Percentiles rank a stretch among this genome's conserved stretches.
Evolutionary conservation across 2,888 invertebrate species (phyloP).

Genomic region (Eudasyphora cyanicolor): DNA sequence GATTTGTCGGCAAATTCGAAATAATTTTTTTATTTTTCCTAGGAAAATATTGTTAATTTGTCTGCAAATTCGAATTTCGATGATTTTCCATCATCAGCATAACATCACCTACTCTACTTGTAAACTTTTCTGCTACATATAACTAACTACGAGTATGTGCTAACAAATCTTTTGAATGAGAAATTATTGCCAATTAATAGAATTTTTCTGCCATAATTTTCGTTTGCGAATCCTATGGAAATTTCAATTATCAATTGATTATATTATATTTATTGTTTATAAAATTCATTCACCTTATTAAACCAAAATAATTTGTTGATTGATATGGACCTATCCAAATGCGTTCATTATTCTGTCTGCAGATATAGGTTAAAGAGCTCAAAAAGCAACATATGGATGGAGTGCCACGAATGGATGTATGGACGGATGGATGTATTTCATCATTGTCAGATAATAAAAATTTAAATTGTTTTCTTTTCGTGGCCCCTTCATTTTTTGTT

Average conservation of each 20-base stretch:
- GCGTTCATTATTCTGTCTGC: neutral
- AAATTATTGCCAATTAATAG: too few relatives aligned
- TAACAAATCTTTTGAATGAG: too few relatives aligned
- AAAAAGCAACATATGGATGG: neutral
- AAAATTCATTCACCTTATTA: neutral
- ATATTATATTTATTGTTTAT: neutral
- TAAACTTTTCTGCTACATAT: too few relatives aligned
- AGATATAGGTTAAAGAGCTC: neutral
- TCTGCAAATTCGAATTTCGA: too few relatives aligned
- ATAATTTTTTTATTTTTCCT: too few relatives aligned
- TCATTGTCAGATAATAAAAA: conserved; percentile 47
- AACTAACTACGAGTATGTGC: too few relatives aligned
- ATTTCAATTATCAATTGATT: neutral
- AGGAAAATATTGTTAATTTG: too few relatives aligned
- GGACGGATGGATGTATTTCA: conserved; percentile 27
- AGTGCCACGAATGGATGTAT: neutral
- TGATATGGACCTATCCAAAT: neutral
- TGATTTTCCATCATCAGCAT: too few relatives aligned
- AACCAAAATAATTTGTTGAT: neutral
- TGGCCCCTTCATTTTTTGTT: neutral
- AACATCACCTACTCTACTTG: too few relatives aligned
- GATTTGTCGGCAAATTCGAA: too few relatives aligned
- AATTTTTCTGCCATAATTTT: too few relatives aligned
- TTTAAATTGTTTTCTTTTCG: neutral
- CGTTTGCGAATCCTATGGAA: neutral